Conservation (phyloP, 2,113 vertebrate genomes). For the Megaleporinus macrocephalus region DNA sequence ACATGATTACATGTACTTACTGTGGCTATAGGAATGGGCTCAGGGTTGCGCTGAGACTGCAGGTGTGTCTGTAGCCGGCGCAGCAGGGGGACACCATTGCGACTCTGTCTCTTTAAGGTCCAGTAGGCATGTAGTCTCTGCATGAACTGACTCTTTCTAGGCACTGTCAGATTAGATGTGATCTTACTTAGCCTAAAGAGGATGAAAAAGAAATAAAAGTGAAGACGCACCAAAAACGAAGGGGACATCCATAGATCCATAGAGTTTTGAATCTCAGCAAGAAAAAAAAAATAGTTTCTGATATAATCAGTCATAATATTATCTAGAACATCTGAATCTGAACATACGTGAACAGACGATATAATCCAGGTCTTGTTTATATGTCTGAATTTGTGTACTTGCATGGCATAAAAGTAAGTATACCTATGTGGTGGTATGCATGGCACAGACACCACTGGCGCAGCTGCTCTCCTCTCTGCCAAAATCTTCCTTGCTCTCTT, state of each 20-base stretch:
- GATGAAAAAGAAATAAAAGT: neutral
- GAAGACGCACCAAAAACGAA: neutral
- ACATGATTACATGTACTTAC: constrained; percentile 48
- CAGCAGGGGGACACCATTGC: constrained; percentile 94
- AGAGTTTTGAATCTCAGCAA: neutral
- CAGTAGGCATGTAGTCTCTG: constrained; percentile 98
- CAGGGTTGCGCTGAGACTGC: constrained; percentile 93
- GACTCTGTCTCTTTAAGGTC: constrained; percentile 97
- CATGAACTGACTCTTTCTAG: constrained; percentile 99
- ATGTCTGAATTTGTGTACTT: neutral
- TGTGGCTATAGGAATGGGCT: constrained; percentile 65
- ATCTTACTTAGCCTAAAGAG: constrained; percentile 92
- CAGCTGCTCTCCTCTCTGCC: constrained; percentile 94
- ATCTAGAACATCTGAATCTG: too few relatives aligned
- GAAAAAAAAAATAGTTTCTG: too few relatives aligned
- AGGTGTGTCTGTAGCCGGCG: constrained; percentile 96
- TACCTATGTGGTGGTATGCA: constrained; percentile 98
- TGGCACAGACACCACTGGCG: constrained; percentile 94
- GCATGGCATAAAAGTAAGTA: neutral
- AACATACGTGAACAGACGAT: too few relatives aligned
- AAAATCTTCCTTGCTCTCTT: constrained; percentile 96
- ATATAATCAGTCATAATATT: too few relatives aligned
- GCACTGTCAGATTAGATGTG: constrained; percentile 94
- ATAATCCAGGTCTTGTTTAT: neutral
- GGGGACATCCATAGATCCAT: neutral